These are phyloP conservation scores for Shinisaurus crocodilurus DNA, from an alignment of 2,113 vertebrate species.

Conservation along the genomic window DNA sequence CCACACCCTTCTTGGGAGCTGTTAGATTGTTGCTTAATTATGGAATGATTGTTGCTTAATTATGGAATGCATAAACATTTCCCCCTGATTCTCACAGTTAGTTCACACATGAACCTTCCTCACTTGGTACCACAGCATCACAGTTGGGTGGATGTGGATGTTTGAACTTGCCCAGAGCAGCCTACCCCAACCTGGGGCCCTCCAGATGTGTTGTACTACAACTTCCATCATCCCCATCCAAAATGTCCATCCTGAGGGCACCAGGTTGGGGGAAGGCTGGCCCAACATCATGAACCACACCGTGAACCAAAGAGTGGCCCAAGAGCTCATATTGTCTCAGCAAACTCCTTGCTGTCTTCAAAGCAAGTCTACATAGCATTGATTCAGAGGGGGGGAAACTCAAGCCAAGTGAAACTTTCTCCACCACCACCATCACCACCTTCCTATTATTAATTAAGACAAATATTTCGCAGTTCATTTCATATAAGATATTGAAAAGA, in stretches of 20 bases:
- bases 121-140: neutral
- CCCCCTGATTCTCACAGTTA: neutral
- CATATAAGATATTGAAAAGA: constrained; percentile 81
- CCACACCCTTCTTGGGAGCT: neutral
- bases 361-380: constrained; percentile 59
- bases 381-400: constrained; percentile 66
- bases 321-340: constrained; percentile 27
- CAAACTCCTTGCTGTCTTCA: constrained; percentile 46
- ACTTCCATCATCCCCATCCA: neutral
- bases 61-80: neutral
- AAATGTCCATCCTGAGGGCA: neutral
- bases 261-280: neutral
- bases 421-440: no score
- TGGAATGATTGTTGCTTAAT: neutral
- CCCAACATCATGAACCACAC: constrained; percentile 7
- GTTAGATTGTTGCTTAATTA: neutral
- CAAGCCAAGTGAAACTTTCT: constrained; percentile 74
- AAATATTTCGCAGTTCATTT: constrained; percentile 84
- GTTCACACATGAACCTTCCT: neutral
- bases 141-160: neutral
- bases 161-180: constrained; percentile 24
- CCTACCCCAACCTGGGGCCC: neutral
- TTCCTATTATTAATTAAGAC: constrained; percentile 79
- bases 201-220: neutral
- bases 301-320: neutral